Evolutionary conservation across 2,888 invertebrate species (phyloP).

Genomic region (Mythimna ferrago): DNA sequence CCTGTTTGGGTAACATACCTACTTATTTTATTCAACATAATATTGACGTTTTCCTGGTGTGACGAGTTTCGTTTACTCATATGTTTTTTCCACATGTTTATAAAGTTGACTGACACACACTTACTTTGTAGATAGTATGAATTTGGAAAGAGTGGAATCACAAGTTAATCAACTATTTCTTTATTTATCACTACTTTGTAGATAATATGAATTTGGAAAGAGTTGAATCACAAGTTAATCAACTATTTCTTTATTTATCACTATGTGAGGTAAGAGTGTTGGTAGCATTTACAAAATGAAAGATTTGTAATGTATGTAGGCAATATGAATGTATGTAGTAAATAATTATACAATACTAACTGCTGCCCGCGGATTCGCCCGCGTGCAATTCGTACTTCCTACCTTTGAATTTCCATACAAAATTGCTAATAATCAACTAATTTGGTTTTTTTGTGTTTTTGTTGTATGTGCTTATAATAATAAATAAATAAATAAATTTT

Average conservation of each 20-base stretch:
- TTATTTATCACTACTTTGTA: not conserved
- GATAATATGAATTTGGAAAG: not conserved
- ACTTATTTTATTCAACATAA: conserved; percentile 17
- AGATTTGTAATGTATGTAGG: no score
- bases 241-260: not conserved
- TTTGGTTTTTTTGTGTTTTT: no score
- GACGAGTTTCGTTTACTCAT: conserved; percentile 1
- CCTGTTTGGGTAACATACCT: conserved; percentile 27
- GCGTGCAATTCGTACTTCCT: no score
- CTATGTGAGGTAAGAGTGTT: not conserved
- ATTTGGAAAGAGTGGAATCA: not conserved
- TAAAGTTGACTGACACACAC: no score
- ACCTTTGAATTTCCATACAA: no score
- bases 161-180: not conserved
- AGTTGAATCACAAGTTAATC: not conserved
- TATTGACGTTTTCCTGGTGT: conserved; percentile 24
- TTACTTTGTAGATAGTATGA: not conserved
- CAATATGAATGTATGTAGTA: not conserved
- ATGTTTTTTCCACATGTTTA: not conserved
- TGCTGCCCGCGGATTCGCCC: no score
- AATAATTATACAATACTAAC: not conserved
- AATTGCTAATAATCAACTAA: no score
- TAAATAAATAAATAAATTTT: no score
- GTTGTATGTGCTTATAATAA: no score
- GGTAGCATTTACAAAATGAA: no score